Evolutionary conservation across 2,113 vertebrate genomes (phyloP), one percentile per base, ranked within the genome.

Genomic region (Oryctolagus cuniculus): DNA sequence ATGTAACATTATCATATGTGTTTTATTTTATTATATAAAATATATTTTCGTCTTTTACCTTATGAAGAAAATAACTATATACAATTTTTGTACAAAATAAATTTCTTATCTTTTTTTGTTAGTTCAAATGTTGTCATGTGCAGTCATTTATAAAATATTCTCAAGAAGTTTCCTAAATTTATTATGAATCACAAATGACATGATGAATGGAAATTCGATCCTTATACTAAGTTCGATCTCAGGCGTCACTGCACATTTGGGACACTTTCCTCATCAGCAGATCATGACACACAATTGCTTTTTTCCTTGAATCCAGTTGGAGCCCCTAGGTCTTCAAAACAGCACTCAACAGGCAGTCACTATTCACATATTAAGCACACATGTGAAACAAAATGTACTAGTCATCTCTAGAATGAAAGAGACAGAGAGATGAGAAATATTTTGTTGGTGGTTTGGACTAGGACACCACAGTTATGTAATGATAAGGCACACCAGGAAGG

Each of bases 21-120:
- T 66, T 94, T 38, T 29, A 49, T 61, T 87, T 61, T 87, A 55
- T 64, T n/a, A 67, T 9, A 58, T 58, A 70, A 83, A 80, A 85
- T 80, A 19, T 0, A 36, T n/a, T 29, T 84, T 75, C 2, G 2
- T 55, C 7, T 73, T 78, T 73, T 34, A 67, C 51, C 58, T 64
- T 88, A 64, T 29, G 1, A 74, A 29, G 21, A 58, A 83, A 64
- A 72, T 70, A 55, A 49, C 87, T 69, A 63, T 55, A 21, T 55
- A 13, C 70, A 72, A 25, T 24, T 0, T 53, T 81, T 36, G 31
- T 11, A 70, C 86, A 78, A 78, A 88, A 21, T 78, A 21, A 3
- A 81, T 58, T 51, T 79, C 17, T 44, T 63, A 81, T 13, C 67
- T 77, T 69, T 92, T 63, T 25, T 82, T 36, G 12, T 21, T 58